These are phyloP conservation scores for Holacanthella duospinosa DNA, from an alignment of 2,888 invertebrate genomes.

Conservation along the genomic window DNA sequence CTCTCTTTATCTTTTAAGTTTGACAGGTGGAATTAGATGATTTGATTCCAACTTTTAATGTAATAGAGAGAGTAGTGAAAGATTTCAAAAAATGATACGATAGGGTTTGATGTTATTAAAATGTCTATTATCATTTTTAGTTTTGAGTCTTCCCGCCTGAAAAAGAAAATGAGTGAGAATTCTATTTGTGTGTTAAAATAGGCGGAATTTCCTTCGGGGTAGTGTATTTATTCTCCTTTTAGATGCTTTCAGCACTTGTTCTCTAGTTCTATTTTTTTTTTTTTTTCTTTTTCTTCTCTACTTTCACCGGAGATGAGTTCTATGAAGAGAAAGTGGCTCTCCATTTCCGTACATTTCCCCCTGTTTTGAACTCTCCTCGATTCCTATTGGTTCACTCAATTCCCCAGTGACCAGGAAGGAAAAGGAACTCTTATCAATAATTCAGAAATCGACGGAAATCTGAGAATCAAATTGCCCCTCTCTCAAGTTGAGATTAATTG, in stretches of 20 bases:
- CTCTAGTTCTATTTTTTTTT: no score
- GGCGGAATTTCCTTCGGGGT: no score
- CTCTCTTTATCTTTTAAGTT: not conserved
- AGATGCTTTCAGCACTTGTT: not conserved
- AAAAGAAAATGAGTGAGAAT: no score
- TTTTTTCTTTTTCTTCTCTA: not conserved
- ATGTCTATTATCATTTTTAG: no score
- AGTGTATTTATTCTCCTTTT: no score
- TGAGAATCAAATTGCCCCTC: not conserved
- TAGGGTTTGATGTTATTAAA: no score
- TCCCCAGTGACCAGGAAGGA: not conserved
- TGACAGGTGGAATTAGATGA: not conserved
- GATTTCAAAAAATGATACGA: no score
- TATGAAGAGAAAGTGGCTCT: not conserved
- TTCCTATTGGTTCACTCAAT: no score
- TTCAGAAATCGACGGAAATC: constrained; percentile 5
- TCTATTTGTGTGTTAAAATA: no score
- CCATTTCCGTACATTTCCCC: not conserved
- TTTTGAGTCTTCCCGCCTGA: no score
- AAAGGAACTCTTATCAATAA: not conserved
- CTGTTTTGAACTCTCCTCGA: not conserved
- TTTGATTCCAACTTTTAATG: no score
- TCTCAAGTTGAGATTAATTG: not conserved
- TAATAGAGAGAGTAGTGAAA: no score
- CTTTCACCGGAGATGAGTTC: not conserved